phyloP scores from a whole-genome alignment of 2,113 vertebrate species.

The Genyomyrus donnyi region DNA sequence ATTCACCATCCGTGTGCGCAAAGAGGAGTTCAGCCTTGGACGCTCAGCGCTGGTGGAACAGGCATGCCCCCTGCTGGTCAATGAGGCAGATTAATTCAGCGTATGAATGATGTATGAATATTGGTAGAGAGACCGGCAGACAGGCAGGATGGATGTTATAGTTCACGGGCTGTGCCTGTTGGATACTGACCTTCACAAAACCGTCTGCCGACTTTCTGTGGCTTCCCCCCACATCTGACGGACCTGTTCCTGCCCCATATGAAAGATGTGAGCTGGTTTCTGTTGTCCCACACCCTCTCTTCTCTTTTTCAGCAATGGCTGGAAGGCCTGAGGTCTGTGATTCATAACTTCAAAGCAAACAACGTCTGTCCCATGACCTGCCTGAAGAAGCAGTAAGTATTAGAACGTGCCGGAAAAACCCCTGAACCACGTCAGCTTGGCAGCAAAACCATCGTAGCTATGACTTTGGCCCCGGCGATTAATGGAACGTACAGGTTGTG shows the following conservation, averaged over 20 bases:
- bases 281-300: constrained; percentile 1
- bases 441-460: background rate
- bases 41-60: background rate
- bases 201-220: background rate
- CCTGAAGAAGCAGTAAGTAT: constrained; percentile 95
- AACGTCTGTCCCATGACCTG: constrained; percentile 98
- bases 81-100: background rate
- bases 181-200: background rate
- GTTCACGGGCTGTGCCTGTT: background rate
- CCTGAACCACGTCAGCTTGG: background rate
- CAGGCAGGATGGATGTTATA: background rate
- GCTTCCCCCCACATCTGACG: background rate
- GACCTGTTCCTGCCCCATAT: background rate
- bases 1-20: background rate
- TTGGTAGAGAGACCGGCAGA: background rate
- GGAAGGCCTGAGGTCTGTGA: constrained; percentile 86
- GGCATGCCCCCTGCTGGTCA: background rate
- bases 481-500: background rate
- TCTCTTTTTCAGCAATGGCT: constrained; percentile 80
- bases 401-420: background rate
- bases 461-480: background rate
- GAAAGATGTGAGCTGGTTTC: background rate
- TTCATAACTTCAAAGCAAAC: constrained; percentile 96
- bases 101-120: background rate
- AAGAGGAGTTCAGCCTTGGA: background rate